Evolutionary conservation across 2,888 invertebrate species (phyloP).

Genomic region (Proisotoma minuta): DNA sequence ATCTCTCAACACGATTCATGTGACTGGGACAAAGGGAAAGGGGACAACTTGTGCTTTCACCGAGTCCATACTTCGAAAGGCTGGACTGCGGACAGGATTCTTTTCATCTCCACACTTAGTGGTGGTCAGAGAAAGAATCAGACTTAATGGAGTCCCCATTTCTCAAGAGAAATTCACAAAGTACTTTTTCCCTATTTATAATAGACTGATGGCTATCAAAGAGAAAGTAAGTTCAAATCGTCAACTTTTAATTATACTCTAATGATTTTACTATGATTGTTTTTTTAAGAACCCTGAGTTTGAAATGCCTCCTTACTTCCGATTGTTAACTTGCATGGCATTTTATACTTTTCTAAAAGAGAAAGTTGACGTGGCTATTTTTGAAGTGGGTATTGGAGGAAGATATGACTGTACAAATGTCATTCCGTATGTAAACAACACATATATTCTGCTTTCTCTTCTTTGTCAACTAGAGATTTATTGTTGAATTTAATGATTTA

Average conservation of each 20-base stretch:
- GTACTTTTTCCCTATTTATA: slow-evolving; percentile 78
- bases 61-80: slow-evolving; percentile 78
- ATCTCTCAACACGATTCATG: slow-evolving; percentile 79
- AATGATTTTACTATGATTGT: too few relatives aligned
- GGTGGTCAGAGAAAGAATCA: slow-evolving; percentile 83
- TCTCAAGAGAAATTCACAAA: slow-evolving; percentile 66
- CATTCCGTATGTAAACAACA: slow-evolving; percentile 58
- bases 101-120: slow-evolving; percentile 94
- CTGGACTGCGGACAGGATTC: slow-evolving; percentile 85
- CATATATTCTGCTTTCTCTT: background rate
- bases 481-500: slow-evolving; percentile 49
- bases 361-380: slow-evolving; percentile 82
- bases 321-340: slow-evolving; percentile 86
- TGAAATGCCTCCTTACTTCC: slow-evolving; percentile 90
- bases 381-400: slow-evolving; percentile 98
- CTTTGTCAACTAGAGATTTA: background rate
- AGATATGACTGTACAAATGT: slow-evolving; percentile 91
- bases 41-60: slow-evolving; percentile 88
- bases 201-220: slow-evolving; percentile 57
- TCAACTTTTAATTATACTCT: background rate
- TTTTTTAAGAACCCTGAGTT: slow-evolving; percentile 54
- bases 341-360: slow-evolving; percentile 79
- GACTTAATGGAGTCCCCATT: slow-evolving; percentile 77
- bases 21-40: slow-evolving; percentile 97
- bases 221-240: slow-evolving; percentile 48